Evolutionary conservation across 2,797 vertebrate species (phyloP).

Genomic region (Enteromius mattozi): DNA sequence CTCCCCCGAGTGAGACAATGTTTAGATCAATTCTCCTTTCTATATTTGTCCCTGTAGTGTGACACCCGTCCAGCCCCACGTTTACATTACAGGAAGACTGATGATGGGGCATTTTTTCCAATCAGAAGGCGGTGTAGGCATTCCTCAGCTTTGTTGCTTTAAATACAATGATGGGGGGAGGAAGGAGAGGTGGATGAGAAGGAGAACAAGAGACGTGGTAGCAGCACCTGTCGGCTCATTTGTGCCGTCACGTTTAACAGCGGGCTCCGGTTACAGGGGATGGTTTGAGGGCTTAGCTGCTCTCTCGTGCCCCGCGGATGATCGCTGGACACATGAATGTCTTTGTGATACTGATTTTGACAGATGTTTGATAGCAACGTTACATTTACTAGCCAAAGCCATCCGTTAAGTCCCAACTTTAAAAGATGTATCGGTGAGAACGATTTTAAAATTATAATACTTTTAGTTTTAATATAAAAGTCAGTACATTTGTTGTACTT

Average conservation of each 20-base stretch:
- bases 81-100: constrained; percentile 62
- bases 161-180: constrained; percentile 67
- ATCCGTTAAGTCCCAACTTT: background rate
- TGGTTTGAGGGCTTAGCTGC: constrained; percentile 20
- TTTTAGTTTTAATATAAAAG: background rate
- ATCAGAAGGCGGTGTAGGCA: constrained; percentile 49
- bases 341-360: constrained; percentile 16
- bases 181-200: constrained; percentile 22
- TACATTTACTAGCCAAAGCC: background rate
- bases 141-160: constrained; percentile 70
- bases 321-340: background rate
- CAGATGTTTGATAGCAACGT: constrained; percentile 13
- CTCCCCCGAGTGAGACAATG: constrained; percentile 24
- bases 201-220: constrained; percentile 68
- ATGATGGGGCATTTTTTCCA: constrained; percentile 59
- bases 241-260: constrained; percentile 77
- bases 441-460: background rate
- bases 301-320: background rate
- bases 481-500: background rate
- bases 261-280: constrained; percentile 73
- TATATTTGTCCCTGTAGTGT: constrained; percentile 49
- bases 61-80: constrained; percentile 12
- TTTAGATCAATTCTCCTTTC: constrained; percentile 43
- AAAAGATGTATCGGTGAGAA: background rate
- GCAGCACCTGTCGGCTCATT: constrained; percentile 81